Evolutionary conservation across 1,140 invertebrate genomes (phyloP).

Genomic region (Pseudobourletiella spinata): DNA sequence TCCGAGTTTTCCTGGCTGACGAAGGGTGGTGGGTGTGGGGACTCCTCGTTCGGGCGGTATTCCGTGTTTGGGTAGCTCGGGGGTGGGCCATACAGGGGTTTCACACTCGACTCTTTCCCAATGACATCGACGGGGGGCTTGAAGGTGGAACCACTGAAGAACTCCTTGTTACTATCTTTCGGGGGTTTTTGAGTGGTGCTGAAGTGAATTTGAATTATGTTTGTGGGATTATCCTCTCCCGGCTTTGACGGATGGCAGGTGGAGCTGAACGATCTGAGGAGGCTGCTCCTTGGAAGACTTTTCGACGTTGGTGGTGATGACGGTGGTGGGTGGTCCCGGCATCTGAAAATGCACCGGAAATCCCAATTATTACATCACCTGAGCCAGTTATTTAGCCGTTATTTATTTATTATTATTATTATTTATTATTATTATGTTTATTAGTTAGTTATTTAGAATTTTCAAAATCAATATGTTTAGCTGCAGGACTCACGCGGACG

Average conservation of each 20-base stretch:
- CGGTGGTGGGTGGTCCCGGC: background rate
- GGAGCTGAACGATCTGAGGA: conserved; percentile 6
- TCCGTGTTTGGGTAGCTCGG: conserved; percentile 12
- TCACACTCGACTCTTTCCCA: background rate
- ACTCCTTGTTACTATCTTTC: background rate
- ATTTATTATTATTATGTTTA: background rate
- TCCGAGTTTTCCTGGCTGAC: background rate
- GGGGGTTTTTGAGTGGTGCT: background rate
- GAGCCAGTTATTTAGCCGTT: background rate
- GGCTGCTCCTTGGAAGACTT: background rate
- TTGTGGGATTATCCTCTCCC: background rate
- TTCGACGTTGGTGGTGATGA: background rate
- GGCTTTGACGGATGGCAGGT: background rate
- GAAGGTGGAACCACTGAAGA: conserved; percentile 2
- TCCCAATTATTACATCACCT: background rate
- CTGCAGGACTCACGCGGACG: background rate
- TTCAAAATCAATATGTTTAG: background rate
- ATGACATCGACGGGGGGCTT: conserved; percentile 5
- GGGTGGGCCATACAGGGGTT: background rate
- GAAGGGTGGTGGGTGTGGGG: background rate
- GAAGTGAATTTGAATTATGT: conserved; percentile 10
- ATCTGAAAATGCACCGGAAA: background rate
- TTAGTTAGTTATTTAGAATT: background rate
- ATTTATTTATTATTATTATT: background rate
- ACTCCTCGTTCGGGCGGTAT: background rate